phyloP scores from a whole-genome alignment of 2,113 vertebrate genomes.

The Limnothrissa miodon region DNA sequence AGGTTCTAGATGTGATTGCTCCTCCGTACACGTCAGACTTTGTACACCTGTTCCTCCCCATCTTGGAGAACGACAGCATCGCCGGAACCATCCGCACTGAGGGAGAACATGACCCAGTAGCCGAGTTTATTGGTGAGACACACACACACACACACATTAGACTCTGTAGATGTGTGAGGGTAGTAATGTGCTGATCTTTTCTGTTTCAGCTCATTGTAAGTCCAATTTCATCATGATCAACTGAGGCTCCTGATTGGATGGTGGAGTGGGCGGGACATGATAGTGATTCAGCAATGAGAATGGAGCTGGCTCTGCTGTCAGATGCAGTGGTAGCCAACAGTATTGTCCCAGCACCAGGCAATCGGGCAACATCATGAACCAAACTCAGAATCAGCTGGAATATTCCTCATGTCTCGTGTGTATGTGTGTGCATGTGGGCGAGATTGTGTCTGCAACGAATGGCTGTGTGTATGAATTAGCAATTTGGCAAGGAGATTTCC shows the following conservation, averaged over 20 bases:
- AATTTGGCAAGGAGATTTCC: not conserved
- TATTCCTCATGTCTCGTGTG: not conserved
- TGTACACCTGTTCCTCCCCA: constrained; percentile 96
- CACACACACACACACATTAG: not conserved
- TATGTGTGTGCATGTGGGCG: not conserved
- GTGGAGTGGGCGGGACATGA: not conserved
- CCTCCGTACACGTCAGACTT: constrained; percentile 97
- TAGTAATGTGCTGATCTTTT: constrained; percentile 53
- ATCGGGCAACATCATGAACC: not conserved
- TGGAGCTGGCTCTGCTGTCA: not conserved
- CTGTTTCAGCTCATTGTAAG: constrained; percentile 89
- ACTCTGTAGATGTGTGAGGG: too few relatives aligned
- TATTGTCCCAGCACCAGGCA: not conserved
- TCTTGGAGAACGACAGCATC: constrained; percentile 96
- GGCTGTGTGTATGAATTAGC: not conserved
- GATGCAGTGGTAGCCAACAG: not conserved
- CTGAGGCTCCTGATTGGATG: constrained; percentile 50
- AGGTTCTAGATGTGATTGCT: constrained; percentile 96
- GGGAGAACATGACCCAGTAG: constrained; percentile 91
- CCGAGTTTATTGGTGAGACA: constrained; percentile 89
- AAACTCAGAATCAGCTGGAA: not conserved
- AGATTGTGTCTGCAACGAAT: not conserved
- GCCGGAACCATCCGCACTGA: constrained; percentile 96
- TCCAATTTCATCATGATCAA: constrained; percentile 98
- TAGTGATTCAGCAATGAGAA: not conserved